Evolutionary conservation across 2,888 invertebrate genomes (phyloP), one percentile per base, ranked within the genome.

Genomic region (Philereme vetulata): DNA sequence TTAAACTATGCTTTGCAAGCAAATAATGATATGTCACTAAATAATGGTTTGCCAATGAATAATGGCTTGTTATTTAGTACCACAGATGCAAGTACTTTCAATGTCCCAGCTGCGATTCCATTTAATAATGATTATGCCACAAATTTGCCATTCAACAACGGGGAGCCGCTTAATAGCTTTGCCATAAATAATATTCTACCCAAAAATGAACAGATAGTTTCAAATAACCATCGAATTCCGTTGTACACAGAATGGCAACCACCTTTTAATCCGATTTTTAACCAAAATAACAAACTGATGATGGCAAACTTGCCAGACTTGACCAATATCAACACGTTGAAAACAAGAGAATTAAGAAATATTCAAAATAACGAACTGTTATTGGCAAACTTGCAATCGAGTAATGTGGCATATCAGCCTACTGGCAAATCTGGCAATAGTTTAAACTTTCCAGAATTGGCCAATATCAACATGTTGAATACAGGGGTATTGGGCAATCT

Each of bases 401-500:
- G 34, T 56, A 62, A 55, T n/a, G 8, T 42, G 33, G 9, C 43
- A 36, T 53, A 54, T 44, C 33, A 10, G 49, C 46, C n/a, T 42
- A 34, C 6, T 4, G 49, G 3, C 40, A 38, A 32, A 8, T 4
- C 43, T 50, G 64, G 51, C 40, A 68, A 64, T 56, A 48, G 42
- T 21, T 47, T 57, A 3, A 56, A 56, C 34, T 5, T 59, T 9
- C 57, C 56, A 53, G 50, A 46, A 9, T 35, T 55, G 7, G 43
- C 35, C 7, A 56, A 52, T 36, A 6, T 55, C 9, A 72, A 70
- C 36, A 60, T 69, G 1, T 56, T 75, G 0, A 71, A 68, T 55
- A 66, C 74, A 40, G 74, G 72, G n/a, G 67, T 72, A 11, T 66
- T 76, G 59, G 72, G 70, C 9, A 72, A 64, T 55, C 62, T 80